A percentile compares a stretch with the other conserved stretches of the same genome.
These are phyloP conservation scores for Andricus quercusramuli DNA, from an alignment of 2,888 invertebrate genomes.

Conservation along the genomic window DNA sequence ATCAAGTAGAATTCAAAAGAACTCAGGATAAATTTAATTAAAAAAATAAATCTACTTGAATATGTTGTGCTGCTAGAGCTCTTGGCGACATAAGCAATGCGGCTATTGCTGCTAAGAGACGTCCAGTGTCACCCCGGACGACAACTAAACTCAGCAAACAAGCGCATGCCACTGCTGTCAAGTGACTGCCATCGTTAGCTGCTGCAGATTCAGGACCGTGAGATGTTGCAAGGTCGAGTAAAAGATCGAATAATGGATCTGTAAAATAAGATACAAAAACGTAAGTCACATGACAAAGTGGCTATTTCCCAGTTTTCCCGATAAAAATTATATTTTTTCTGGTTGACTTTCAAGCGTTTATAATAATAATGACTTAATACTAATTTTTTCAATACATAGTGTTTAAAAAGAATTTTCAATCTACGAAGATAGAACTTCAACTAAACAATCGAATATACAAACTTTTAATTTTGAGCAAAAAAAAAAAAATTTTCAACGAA, in stretches of 20 bases:
- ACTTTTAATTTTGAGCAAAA: too few relatives aligned
- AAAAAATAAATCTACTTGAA: constrained; percentile 81
- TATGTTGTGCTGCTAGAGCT: constrained; percentile 87
- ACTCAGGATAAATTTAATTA: too few relatives aligned
- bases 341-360: too few relatives aligned
- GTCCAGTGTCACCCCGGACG: constrained; percentile 95
- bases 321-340: too few relatives aligned
- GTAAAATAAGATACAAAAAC: constrained; percentile 74
- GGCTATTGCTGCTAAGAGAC: constrained; percentile 91
- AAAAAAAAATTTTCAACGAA: too few relatives aligned
- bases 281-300: neutral
- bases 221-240: constrained; percentile 90
- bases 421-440: too few relatives aligned
- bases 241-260: constrained; percentile 90
- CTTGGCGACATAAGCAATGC: constrained; percentile 93
- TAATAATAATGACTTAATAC: too few relatives aligned
- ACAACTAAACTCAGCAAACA: constrained; percentile 95
- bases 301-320: too few relatives aligned
- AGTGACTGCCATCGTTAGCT: constrained; percentile 83
- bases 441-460: too few relatives aligned
- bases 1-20: too few relatives aligned
- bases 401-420: too few relatives aligned
- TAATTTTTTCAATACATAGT: too few relatives aligned
- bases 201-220: constrained; percentile 82
- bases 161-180: constrained; percentile 94